Base-by-base conservation (phyloP, 2,113 vertebrate genomes). In the Oreochromis spilurus region DNA sequence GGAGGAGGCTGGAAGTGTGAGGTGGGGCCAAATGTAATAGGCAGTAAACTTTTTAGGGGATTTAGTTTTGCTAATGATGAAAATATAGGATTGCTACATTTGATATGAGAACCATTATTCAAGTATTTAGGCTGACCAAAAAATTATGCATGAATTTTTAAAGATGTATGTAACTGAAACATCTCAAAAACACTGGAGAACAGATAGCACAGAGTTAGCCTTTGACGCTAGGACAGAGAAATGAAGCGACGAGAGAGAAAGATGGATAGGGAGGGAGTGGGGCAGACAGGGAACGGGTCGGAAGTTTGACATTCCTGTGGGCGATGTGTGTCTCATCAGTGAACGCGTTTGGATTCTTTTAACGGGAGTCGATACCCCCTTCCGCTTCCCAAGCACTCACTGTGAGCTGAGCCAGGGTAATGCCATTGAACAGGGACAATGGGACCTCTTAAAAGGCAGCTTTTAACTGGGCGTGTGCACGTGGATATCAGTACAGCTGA, bases 291-390 rank as follows among this genome's bases (percentile, higher is more conserved):
- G 86, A 88, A 87, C 1, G 80, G 91, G 92, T 94, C 89, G 88
- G 92, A 93, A 92, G 93, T 96, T 95, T 95, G 95, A 96, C 95
- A 96, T 96, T 96, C 96, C 95, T 96, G 93, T 95, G 91, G 96
- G 95, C 95, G 84, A 95, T 95, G 91, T 95, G 95, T 94, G 94
- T 94, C 94, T 95, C 95, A 65, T 94, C 95, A 94, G 92, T 91
- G 93, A 91, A 94, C 91, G 81, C 93, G 94, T 91, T 94, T 85
- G 91, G 94, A 93, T 94, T 94, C 95, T 96, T 94, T 96, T 94
- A 95, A 95, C 94, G 90, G 92, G 93, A 95, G 95, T 96, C 95
- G 93, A 96, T 96, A 92, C 95, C 93, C 95, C 94, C 94, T 95
- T 96, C 95, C 94, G 94, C 94, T 94, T 92, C 94, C 94, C 91